Evolutionary conservation across 2,113 vertebrate genomes (phyloP).

Genomic region (Mus pahari): DNA sequence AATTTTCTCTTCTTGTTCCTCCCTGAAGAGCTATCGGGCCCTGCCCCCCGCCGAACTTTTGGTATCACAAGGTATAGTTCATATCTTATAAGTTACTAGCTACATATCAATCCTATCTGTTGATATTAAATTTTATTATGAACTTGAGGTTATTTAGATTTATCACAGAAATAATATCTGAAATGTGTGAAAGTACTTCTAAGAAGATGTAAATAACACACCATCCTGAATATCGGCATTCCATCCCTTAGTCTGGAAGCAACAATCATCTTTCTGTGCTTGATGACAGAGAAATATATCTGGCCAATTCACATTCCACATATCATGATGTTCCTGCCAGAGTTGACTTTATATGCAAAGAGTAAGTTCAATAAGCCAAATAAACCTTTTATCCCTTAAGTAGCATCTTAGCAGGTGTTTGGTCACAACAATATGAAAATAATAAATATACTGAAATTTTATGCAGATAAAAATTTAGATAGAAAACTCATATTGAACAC

Average conservation of each 20-base stretch:
- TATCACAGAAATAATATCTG: too few species aligned
- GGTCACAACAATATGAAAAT: neutral
- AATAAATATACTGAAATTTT: neutral
- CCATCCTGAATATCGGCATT: rapidly evolving
- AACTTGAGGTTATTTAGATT: neutral
- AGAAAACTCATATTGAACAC: neutral
- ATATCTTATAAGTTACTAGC: neutral
- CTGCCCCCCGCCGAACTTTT: too few species aligned
- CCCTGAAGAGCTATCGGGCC: neutral
- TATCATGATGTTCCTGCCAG: neutral
- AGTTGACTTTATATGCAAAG: neutral
- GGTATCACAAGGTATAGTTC: neutral
- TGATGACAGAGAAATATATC: neutral
- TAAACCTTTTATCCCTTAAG: neutral
- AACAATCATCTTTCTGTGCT: neutral
- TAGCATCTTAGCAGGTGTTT: neutral
- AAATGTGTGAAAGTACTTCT: neutral
- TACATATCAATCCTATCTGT: neutral
- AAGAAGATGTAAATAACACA: neutral
- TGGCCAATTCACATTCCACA: rapidly evolving
- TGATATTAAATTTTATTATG: neutral
- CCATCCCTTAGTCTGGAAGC: neutral
- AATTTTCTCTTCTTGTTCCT: neutral
- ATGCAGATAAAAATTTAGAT: neutral
- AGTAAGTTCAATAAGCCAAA: neutral